These are phyloP conservation scores for Micropterix aruncella DNA, from an alignment of 2,888 invertebrate genomes.

Conservation along the genomic window DNA sequence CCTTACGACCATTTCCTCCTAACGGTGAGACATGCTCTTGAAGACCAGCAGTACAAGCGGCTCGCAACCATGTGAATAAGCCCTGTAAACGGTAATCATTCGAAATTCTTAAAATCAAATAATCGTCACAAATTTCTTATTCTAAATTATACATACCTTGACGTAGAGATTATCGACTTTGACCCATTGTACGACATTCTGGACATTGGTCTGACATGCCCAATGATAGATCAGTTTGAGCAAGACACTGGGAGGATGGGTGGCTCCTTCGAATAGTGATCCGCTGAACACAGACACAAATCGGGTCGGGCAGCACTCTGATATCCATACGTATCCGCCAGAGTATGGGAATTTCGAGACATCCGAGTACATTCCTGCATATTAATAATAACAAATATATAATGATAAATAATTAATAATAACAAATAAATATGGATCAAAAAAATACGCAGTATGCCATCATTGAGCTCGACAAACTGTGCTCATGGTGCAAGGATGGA, in stretches of 20 bases:
- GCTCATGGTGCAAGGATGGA: too few species aligned
- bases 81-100: background rate
- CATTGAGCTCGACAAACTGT: too few species aligned
- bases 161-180: conserved; percentile 56
- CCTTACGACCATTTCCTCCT: conserved; percentile 56
- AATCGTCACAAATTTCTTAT: background rate
- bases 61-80: conserved; percentile 57
- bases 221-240: conserved; percentile 81
- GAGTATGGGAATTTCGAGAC: conserved; percentile 74
- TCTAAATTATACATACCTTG: conserved; percentile 17
- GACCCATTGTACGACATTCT: conserved; percentile 83
- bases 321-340: conserved; percentile 86
- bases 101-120: too few species aligned
- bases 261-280: conserved; percentile 75
- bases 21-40: conserved; percentile 62
- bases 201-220: conserved; percentile 82
- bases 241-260: conserved; percentile 69
- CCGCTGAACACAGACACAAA: conserved; percentile 80
- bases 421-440: too few species aligned
- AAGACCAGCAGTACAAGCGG: conserved; percentile 66
- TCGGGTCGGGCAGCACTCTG: conserved; percentile 71
- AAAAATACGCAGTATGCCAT: too few species aligned
- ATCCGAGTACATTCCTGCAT: conserved; percentile 70
- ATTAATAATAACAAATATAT: too few species aligned
- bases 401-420: too few species aligned